Percentiles rank a stretch among this genome's conserved stretches.
Evolutionary conservation across 2,797 vertebrate species (phyloP).

Genomic region (Botia almorhae): DNA sequence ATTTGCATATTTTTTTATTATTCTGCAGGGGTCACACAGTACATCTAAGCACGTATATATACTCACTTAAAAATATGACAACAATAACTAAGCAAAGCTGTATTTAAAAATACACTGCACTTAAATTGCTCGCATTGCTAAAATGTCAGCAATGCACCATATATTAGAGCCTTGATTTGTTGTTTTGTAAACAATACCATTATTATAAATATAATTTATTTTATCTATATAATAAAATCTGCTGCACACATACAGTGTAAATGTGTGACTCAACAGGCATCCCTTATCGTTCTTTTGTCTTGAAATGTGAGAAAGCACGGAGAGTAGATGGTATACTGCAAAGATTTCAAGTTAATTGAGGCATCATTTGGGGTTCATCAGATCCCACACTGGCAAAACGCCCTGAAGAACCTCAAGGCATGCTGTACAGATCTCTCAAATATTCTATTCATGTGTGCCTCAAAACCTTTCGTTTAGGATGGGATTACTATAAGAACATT

Average conservation of each 20-base stretch:
- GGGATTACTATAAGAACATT: not conserved
- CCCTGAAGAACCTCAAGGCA: not conserved
- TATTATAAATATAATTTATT: not conserved
- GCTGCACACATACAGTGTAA: not conserved
- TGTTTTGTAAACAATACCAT: not conserved
- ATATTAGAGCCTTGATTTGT: not conserved
- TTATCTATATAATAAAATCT: slow-evolving; percentile 7
- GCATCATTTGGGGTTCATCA: not conserved
- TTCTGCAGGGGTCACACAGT: no score
- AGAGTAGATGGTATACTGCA: not conserved
- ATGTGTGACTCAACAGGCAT: not conserved
- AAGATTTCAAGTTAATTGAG: not conserved
- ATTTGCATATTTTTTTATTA: not conserved
- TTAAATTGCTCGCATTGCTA: not conserved
- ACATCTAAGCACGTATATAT: no score
- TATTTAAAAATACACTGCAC: no score
- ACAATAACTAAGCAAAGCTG: no score
- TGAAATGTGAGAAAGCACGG: not conserved
- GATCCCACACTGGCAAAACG: not conserved
- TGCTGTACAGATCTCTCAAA: not conserved
- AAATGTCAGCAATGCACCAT: not conserved
- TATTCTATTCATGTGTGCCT: not conserved
- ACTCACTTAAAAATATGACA: no score
- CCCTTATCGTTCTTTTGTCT: not conserved
- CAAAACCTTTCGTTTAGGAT: not conserved